A percentile compares a stretch with the other conserved stretches of the same genome.
Conservation (phyloP, 1,140 invertebrate genomes). For the Zaprionus africanus region DNA sequence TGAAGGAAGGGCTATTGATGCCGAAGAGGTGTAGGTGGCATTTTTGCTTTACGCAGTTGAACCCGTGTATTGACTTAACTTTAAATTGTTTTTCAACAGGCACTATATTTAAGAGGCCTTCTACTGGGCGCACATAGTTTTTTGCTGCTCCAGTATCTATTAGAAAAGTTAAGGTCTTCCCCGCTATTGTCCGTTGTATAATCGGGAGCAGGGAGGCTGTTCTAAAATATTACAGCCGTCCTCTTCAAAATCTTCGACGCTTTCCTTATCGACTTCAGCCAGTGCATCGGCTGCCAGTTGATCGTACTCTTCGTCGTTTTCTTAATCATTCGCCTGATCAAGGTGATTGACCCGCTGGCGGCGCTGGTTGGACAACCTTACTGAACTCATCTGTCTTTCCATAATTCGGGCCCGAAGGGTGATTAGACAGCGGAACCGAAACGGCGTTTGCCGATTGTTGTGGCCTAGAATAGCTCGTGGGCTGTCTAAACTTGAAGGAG, state of each 20-base stretch:
- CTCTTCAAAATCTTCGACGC: not conserved
- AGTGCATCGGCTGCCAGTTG: not conserved
- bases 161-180: not conserved
- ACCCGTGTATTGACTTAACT: slow-evolving; percentile 3
- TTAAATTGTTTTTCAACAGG: slow-evolving; percentile 5
- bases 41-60: not conserved
- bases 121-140: not conserved
- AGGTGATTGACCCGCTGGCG: not conserved
- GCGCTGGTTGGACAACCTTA: too few species aligned
- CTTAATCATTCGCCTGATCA: not conserved
- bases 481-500: too few species aligned
- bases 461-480: too few species aligned
- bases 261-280: slow-evolving; percentile 1
- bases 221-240: not conserved
- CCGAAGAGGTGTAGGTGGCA: slow-evolving; percentile 4
- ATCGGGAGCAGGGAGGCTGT: not conserved
- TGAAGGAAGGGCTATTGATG: not conserved
- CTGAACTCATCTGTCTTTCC: too few species aligned
- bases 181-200: slow-evolving; percentile 3
- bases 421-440: too few species aligned
- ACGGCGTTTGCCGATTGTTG: too few species aligned
- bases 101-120: slow-evolving; percentile 2
- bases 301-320: not conserved
- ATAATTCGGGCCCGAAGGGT: too few species aligned
- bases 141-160: not conserved